These are phyloP conservation scores for Oreonectes daqikongensis DNA, from an alignment of 2,797 vertebrate species.

Conservation along the genomic window DNA sequence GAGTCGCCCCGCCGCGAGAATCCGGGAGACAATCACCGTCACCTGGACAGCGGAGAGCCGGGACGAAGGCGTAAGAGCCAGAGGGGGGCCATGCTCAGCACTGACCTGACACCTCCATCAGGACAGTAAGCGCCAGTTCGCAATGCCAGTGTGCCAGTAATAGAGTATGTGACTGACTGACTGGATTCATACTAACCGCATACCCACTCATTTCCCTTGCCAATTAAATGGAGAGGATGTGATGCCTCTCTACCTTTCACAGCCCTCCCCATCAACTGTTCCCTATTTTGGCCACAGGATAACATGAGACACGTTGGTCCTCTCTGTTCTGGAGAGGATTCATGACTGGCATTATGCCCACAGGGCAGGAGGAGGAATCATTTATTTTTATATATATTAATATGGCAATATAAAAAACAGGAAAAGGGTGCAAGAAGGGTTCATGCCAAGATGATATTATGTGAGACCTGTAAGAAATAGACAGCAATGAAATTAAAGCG, in stretches of 20 bases:
- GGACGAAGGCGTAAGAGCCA: conserved; percentile 85
- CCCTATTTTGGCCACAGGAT: conserved; percentile 23
- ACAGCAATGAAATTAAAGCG: too few relatives aligned
- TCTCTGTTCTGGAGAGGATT: conserved; percentile 25
- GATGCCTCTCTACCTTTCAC: conserved; percentile 34
- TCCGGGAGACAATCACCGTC: conserved; percentile 86
- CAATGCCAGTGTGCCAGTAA: conserved; percentile 63
- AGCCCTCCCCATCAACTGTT: conserved; percentile 18
- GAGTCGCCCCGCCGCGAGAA: conserved; percentile 82
- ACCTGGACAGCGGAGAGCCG: conserved; percentile 73
- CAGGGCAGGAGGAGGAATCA: conserved; percentile 5
- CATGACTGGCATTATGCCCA: conserved; percentile 20
- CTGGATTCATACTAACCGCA: conserved; percentile 62
- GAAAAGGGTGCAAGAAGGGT: background rate
- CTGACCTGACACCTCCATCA: conserved; percentile 93
- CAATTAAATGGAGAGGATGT: conserved; percentile 47
- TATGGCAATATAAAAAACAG: background rate
- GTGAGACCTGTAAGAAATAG: too few relatives aligned
- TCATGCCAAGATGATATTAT: background rate
- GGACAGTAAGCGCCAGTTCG: conserved; percentile 51
- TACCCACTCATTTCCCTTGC: conserved; percentile 47
- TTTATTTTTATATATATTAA: background rate
- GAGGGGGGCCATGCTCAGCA: conserved; percentile 77
- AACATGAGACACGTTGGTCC: conserved; percentile 16
- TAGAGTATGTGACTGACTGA: conserved; percentile 64